phyloP scores from a whole-genome alignment of 2,113 vertebrate species.

The Spheniscus mendiculus region DNA sequence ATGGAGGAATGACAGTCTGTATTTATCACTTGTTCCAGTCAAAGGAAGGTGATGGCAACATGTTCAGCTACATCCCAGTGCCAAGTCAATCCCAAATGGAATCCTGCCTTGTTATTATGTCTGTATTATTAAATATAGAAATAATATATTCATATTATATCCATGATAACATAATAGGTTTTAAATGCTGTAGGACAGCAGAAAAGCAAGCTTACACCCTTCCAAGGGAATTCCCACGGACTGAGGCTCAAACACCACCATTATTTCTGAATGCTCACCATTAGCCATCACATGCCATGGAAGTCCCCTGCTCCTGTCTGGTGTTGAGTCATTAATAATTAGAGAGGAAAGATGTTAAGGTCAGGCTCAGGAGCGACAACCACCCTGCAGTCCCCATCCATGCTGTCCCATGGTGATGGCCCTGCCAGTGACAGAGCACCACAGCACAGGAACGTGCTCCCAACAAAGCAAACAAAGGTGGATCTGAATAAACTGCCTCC shows the following conservation, averaged over 20 bases:
- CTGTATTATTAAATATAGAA: not conserved
- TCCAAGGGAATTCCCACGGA: not conserved
- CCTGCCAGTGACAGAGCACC: not conserved
- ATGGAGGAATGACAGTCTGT: not conserved
- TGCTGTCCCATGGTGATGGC: rapidly evolving
- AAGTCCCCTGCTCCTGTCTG: not conserved
- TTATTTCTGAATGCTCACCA: not conserved
- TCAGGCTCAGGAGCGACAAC: not conserved
- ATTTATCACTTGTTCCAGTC: not conserved
- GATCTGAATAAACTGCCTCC: not conserved
- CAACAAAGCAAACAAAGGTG: conserved; percentile 37
- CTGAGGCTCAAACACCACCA: not conserved
- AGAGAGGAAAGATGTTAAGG: not conserved
- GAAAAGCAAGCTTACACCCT: not conserved
- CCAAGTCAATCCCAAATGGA: not conserved
- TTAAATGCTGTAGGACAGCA: not conserved
- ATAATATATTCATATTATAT: not conserved
- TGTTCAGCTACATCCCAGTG: not conserved
- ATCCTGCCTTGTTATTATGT: not conserved
- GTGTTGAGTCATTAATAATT: not conserved
- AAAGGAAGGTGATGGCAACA: not conserved
- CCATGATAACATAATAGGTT: not conserved
- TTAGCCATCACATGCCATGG: not conserved
- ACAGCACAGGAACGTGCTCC: not conserved
- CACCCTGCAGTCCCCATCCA: not conserved